Evolutionary conservation across 2,888 invertebrate genomes (phyloP), one percentile per base, ranked within the genome.

Genomic region (Ramazzottius varieornatus): DNA sequence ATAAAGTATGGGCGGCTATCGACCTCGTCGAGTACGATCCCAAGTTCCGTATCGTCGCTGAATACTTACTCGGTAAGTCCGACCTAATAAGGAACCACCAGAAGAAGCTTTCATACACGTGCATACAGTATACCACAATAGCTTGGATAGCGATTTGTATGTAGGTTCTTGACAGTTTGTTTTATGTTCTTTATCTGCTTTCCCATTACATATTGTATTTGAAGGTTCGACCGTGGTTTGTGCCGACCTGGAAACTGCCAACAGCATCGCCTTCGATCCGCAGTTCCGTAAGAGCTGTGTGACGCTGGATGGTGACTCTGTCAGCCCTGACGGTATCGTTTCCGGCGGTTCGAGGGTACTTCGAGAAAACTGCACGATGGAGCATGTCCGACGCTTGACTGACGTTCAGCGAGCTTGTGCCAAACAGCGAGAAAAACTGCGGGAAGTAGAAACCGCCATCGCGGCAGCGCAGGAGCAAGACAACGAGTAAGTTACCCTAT

Each of bases 291-390:
- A n/a, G 4, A 8, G 20, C 40, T 54, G 54, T 29, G 88, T 96
- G 32, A 93, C 96, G 1, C 76, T 89, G 1, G 89, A 88, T 69
- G 98, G 96, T 0, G 94, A 96, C 75, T 83, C 86, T 40, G 85
- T 86, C 70, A 90, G 92, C 77, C 92, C 96, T 0, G 80, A 84
- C 65, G 98, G 96, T 70, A 85, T 85, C 8, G 79, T 96, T 40
- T 84, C 88, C 66, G 96, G 96, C 72, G 96, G 96, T 73, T 82
- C 66, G 29, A 1, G 24, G 63, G 34, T 33, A 8, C 32, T 74
- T 70, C 68, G 73, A 32, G 71, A 75, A 64, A 69, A 16, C 29
- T 68, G 24, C 46, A 65, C 16, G 54, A 4, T 32, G 0, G 34
- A 65, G 24, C 63, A 65, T 8, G n/a, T 32, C 13, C 64, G 33